phyloP scores from a whole-genome alignment of 2,888 invertebrate species.

The Dasysyrphus tricinctus region DNA sequence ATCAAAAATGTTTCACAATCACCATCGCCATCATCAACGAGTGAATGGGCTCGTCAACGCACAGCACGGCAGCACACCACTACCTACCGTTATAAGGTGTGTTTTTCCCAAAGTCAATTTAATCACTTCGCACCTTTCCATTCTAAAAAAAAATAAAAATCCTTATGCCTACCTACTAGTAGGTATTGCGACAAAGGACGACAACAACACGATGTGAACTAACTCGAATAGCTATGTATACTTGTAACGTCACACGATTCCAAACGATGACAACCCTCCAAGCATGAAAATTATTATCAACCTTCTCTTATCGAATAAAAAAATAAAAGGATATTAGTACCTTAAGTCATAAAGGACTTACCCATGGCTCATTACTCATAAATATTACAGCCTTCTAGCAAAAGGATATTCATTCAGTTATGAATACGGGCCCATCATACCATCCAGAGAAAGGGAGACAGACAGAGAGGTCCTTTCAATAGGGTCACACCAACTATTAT shows the following conservation, averaged over 20 bases:
- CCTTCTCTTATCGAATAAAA: constrained; percentile 58
- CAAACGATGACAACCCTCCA: constrained; percentile 44
- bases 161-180: background rate
- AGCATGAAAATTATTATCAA: constrained; percentile 26
- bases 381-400: constrained; percentile 68
- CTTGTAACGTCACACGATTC: constrained; percentile 13
- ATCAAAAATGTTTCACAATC: constrained; percentile 35
- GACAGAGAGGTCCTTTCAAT: constrained; percentile 56
- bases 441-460: background rate
- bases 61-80: background rate
- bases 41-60: background rate
- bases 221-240: background rate
- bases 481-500: constrained; percentile 68
- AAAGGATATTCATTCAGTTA: constrained; percentile 56
- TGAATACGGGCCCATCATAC: background rate
- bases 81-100: constrained; percentile 38
- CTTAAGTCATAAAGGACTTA: constrained; percentile 72
- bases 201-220: background rate
- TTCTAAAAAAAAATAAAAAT: constrained; percentile 20
- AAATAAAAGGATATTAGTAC: constrained; percentile 70
- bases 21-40: constrained; percentile 16
- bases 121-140: constrained; percentile 54
- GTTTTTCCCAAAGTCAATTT: constrained; percentile 67
- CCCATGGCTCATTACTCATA: constrained; percentile 76
- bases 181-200: constrained; percentile 8